Evolutionary conservation across 2,888 invertebrate genomes (phyloP).

Genomic region (Labia minor): DNA sequence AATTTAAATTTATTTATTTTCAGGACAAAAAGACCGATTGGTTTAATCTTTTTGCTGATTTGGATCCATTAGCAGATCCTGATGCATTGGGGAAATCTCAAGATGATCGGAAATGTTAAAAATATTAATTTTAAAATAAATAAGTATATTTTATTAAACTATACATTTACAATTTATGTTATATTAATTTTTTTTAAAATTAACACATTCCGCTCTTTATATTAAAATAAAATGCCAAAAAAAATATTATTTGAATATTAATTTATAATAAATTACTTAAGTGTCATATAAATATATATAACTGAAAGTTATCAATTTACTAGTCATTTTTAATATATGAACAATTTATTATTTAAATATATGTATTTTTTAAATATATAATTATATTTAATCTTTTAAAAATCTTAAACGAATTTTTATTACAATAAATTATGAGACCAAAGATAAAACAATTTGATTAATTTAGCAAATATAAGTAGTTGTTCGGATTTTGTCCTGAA

Average conservation of each 20-base stretch:
- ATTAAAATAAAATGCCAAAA: too few species aligned
- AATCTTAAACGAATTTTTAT: too few species aligned
- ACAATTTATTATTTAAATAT: not conserved
- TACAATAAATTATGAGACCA: too few species aligned
- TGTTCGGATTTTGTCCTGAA: too few species aligned
- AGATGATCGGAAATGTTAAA: constrained; percentile 20
- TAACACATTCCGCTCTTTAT: not conserved
- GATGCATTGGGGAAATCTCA: constrained; percentile 42
- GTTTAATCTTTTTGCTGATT: constrained; percentile 85
- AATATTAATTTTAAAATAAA: not conserved
- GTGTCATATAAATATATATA: too few species aligned
- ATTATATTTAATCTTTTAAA: too few species aligned
- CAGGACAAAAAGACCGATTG: constrained; percentile 41
- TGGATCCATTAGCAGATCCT: constrained; percentile 84
- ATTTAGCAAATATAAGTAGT: too few species aligned
- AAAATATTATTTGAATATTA: too few species aligned
- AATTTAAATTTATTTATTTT: not conserved
- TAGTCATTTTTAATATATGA: not conserved
- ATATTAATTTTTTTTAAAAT: not conserved
- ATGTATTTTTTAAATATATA: not conserved
- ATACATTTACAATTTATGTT: not conserved
- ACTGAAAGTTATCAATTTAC: too few species aligned
- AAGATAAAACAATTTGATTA: too few species aligned
- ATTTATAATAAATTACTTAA: too few species aligned
- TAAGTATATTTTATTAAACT: not conserved